Evolutionary conservation across 2,113 vertebrate species (phyloP), one percentile per base, ranked within the genome.

Genomic region (Balaeniceps rex): DNA sequence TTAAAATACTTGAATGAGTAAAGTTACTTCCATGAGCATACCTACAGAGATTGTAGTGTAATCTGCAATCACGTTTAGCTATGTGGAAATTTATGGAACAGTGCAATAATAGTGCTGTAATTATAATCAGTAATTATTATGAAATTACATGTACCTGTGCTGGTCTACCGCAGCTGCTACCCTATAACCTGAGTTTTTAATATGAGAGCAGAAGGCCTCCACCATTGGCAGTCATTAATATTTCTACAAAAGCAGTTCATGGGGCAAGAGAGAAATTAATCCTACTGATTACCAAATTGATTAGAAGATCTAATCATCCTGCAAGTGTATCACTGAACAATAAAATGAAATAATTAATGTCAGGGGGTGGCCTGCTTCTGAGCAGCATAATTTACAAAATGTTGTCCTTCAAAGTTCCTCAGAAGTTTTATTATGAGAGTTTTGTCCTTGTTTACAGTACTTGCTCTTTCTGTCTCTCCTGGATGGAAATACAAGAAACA

Each of bases 321-420:
- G 57, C 57, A 95, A 66, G 49, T 87, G 46, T 88, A 82, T 77
- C 49, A 90, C 25, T 86, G 91, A 98, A 96, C n/a, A 74, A 93
- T 87, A 47, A 51, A 69, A 92, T 64, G 51, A 96, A 97, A 92
- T 98, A 97, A 98, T 94, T 97, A 95, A 79, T 96, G 91, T 88
- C 70, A 66, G 40, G 60, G 57, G 34, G 85, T 91, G 76, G 34
- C n/a, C 55, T 61, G 74, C 66, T 96, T 94, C 72, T 83, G 74
- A 85, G 70, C 33, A 97, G n/a, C 19, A n/a, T 93, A 90, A 93
- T 95, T 90, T 51, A 85, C 19, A 49, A 77, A 87, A 66, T n/a
- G 21, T 64, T 84, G 33, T 33, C 78, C 54, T 83, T 94, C 36
- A 81, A 76, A 93, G 19, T 61, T 80, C 38, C 74, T 89, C 71